Evolutionary conservation across 2,888 invertebrate species (phyloP).

Genomic region (Eupelmus urozonus): DNA sequence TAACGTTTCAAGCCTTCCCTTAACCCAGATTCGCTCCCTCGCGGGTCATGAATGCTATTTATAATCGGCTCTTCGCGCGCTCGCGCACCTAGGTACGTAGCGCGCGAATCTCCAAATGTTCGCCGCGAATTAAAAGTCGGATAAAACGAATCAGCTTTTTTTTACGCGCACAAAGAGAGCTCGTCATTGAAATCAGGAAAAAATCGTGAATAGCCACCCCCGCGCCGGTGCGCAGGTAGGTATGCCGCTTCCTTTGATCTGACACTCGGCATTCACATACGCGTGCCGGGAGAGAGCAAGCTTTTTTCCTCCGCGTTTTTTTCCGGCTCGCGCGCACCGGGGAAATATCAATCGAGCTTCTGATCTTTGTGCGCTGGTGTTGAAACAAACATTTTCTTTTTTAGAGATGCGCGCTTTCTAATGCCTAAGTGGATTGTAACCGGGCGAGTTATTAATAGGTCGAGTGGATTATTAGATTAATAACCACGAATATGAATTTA

Average conservation of each 20-base stretch:
- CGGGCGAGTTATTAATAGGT: no score
- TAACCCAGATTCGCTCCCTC: constrained; percentile 40
- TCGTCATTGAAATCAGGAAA: constrained; percentile 29
- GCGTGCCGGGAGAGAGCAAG: background rate
- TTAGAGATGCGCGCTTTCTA: no score
- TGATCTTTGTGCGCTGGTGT: background rate
- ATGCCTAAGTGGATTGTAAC: no score
- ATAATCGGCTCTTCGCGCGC: constrained; percentile 51
- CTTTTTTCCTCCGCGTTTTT: background rate
- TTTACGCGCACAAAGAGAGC: background rate
- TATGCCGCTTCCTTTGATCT: constrained; percentile 29
- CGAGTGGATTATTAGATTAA: no score
- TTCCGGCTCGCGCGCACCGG: background rate
- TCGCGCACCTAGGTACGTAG: background rate
- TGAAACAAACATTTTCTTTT: background rate
- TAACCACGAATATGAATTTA: no score
- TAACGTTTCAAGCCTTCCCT: constrained; percentile 35
- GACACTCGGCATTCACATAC: background rate
- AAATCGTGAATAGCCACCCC: constrained; percentile 3
- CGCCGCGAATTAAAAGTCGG: constrained; percentile 2
- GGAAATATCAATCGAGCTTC: constrained; percentile 31
- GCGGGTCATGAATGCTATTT: constrained; percentile 44
- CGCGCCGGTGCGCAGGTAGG: background rate
- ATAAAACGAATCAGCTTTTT: constrained; percentile 12
- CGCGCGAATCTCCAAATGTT: background rate